Base-by-base conservation (phyloP, 2,113 vertebrate species). In the Mobula hypostoma region DNA sequence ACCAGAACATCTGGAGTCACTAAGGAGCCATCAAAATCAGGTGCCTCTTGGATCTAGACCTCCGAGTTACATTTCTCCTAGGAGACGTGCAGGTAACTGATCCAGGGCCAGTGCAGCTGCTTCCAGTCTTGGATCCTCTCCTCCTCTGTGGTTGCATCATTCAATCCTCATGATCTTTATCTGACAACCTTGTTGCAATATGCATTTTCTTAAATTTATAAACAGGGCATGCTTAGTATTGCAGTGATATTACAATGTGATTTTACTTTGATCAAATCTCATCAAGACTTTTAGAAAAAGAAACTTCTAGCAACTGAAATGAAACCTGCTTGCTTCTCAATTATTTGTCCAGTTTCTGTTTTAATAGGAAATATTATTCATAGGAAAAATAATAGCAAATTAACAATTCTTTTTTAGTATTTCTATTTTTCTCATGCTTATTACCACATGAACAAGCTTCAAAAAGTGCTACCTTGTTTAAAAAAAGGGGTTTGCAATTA, bases 371-470 rank as follows among this genome's bases (percentile, higher is more conserved):
- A 32, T 90, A 61, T 14, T 48, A 85, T 63, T 21, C 61, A 66
- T 8, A 0, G 29, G 61, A 88, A 90, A 68, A 90, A 66, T 48
- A 32, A 29, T 32, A 7, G 94, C 77, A 95, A 94, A 48, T 48
- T 48, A 48, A 48, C 15, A 95, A 95, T 95, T 95, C 94, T 94
- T 94, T 90, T 94, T 95, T 90, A 95, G 63, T 56, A 94, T 19
- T 14, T 94, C 72, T 17, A 94, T 94, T 94, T 88, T 90, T 66
- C 29, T 32, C 61, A 15, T n/a, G 29, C 14, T 66, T 2, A 90
- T 63, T 32, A 32, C 5, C 1, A 17, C n/a, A 4, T 27, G 21
- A 85, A 85, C 11, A 12, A 29, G 14, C 12, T 32, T 17, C 61
- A 90, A 32, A 12, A 66, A 88, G 29, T 32, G n/a, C 61, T 88